Percentiles rank a stretch among this genome's conserved stretches.
Conservation (phyloP, 2,888 invertebrate species). For the Thelaira solivaga region DNA sequence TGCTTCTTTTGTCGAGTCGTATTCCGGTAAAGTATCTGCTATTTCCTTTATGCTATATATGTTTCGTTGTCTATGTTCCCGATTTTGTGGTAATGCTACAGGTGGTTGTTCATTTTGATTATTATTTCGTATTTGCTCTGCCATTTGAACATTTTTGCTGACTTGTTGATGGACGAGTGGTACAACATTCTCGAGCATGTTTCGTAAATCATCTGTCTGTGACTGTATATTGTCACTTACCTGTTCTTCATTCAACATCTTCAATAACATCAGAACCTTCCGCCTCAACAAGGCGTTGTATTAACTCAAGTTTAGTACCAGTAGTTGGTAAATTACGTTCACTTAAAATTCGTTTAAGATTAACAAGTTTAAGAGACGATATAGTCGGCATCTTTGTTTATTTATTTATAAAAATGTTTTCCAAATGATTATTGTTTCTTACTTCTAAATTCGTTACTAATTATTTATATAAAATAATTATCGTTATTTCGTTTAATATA, state of each 20-base stretch:
- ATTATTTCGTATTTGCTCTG: neutral
- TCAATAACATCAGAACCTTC: slow-evolving; percentile 18
- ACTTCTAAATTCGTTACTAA: too few species aligned
- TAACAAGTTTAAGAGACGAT: neutral
- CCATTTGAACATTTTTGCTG: neutral
- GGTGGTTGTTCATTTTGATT: neutral
- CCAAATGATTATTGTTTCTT: too few species aligned
- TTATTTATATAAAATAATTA: too few species aligned
- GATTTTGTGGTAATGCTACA: neutral
- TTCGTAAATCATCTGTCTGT: slow-evolving; percentile 26
- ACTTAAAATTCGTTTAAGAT: slow-evolving; percentile 1
- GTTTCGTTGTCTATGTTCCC: neutral
- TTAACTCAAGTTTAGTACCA: neutral
- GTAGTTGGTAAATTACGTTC: neutral
- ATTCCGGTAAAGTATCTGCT: slow-evolving; percentile 36
- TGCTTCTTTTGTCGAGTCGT: slow-evolving; percentile 18
- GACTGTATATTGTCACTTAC: neutral
- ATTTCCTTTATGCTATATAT: slow-evolving; percentile 33
- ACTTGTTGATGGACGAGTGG: neutral
- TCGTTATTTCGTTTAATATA: too few species aligned
- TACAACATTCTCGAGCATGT: neutral
- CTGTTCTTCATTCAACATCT: neutral
- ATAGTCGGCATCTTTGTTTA: neutral
- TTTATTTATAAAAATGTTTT: too few species aligned
- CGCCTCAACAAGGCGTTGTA: neutral